phyloP scores from a whole-genome alignment of 2,888 invertebrate genomes.

The Zhengitettix transpicula region DNA sequence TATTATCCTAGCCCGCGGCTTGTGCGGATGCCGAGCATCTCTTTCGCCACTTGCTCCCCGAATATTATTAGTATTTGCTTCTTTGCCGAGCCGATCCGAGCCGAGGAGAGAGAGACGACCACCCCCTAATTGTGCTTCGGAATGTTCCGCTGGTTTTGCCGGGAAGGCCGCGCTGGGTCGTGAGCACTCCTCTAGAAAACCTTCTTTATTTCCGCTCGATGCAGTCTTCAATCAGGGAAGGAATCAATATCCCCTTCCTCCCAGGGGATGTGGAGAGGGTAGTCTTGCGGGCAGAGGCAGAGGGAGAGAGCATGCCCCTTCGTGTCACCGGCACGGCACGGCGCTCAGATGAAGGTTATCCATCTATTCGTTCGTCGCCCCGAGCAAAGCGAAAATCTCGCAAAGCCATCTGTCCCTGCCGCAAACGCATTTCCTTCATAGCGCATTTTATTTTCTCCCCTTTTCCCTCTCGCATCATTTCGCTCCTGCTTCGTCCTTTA shows the following conservation, averaged over 20 bases:
- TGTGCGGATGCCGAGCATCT: no score
- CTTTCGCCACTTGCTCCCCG: no score
- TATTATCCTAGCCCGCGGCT: no score
- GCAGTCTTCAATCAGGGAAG: constrained; percentile 11
- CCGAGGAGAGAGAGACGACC: no score
- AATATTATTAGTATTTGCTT: no score
- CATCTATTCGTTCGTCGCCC: background rate
- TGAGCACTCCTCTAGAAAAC: background rate
- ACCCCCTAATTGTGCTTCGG: no score
- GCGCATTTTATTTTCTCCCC: background rate
- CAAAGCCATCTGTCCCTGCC: constrained; percentile 1
- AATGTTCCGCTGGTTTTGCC: no score
- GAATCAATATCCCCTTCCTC: constrained; percentile 7
- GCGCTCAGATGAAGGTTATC: constrained; percentile 1
- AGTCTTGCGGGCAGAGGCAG: background rate
- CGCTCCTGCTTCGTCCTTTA: background rate
- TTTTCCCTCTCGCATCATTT: background rate
- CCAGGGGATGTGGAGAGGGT: constrained; percentile 3
- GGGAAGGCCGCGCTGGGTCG: background rate
- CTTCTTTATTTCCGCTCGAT: constrained; percentile 10
- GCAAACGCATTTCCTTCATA: background rate
- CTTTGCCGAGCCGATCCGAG: no score
- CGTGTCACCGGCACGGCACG: background rate
- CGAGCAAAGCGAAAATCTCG: constrained; percentile 1
- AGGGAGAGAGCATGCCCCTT: background rate